These are phyloP conservation scores for Sebastes wilsoni DNA, from an alignment of 2,797 vertebrate species.

Conservation along the genomic window DNA sequence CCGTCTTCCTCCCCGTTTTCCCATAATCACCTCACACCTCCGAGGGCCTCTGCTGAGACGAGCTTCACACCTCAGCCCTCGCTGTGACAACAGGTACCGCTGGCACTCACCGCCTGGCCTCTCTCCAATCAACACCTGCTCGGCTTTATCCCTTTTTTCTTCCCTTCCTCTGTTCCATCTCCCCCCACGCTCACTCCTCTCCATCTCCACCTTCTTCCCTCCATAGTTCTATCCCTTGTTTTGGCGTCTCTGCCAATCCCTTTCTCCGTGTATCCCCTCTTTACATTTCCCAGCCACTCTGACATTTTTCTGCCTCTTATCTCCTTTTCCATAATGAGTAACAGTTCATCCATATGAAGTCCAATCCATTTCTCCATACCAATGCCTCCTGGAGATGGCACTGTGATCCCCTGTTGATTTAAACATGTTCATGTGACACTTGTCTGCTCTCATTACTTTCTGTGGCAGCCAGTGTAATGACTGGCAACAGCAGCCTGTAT, in stretches of 20 bases:
- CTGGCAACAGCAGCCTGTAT: not conserved
- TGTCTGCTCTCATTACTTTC: slow-evolving; percentile 3
- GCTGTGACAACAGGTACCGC: slow-evolving; percentile 80
- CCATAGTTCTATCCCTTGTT: slow-evolving; percentile 26
- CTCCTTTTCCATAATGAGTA: slow-evolving; percentile 19
- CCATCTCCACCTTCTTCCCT: slow-evolving; percentile 25
- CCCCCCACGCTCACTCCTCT: not conserved
- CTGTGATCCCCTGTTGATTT: slow-evolving; percentile 39
- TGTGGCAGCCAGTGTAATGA: not conserved
- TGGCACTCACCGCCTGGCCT: slow-evolving; percentile 74
- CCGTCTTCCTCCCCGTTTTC: slow-evolving; percentile 74
- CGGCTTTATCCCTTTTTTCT: slow-evolving; percentile 60
- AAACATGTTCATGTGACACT: slow-evolving; percentile 14
- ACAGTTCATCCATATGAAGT: slow-evolving; percentile 26
- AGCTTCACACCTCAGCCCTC: slow-evolving; percentile 77
- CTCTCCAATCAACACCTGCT: slow-evolving; percentile 84
- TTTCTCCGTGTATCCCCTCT: not conserved
- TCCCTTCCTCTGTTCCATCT: slow-evolving; percentile 47
- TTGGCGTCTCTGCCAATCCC: not conserved
- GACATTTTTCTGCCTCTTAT: slow-evolving; percentile 15
- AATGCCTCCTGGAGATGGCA: slow-evolving; percentile 35
- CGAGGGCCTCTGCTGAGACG: slow-evolving; percentile 75
- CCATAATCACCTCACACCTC: slow-evolving; percentile 83
- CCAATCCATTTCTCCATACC: slow-evolving; percentile 31
- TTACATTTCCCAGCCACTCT: slow-evolving; percentile 8